Evolutionary conservation across 2,113 vertebrate genomes (phyloP).

Genomic region (Stigmatopora nigra): DNA sequence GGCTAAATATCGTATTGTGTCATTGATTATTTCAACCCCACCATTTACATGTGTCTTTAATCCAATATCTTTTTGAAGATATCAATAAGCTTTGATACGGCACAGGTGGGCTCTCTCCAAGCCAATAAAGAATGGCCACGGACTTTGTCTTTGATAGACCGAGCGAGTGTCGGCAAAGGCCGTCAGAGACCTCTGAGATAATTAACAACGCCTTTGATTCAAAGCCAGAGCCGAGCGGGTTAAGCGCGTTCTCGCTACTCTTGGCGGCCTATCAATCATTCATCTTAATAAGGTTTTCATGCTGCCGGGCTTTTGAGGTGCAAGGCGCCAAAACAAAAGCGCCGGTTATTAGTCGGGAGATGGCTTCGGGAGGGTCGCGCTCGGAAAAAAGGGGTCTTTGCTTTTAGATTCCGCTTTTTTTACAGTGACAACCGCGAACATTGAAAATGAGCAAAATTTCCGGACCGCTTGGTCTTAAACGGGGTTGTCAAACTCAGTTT

Average conservation of each 20-base stretch:
- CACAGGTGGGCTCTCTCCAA: conserved; percentile 27
- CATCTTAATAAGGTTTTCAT: conserved; percentile 38
- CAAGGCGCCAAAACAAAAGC: conserved; percentile 9
- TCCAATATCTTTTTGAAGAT: conserved; percentile 25
- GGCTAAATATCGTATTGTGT: no score
- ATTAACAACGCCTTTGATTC: conserved; percentile 54
- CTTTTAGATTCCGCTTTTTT: background rate
- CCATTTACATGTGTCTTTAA: conserved; percentile 21
- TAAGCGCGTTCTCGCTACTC: conserved; percentile 24
- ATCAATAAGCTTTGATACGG: conserved; percentile 31
- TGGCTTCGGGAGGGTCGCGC: background rate
- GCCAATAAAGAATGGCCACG: conserved; percentile 11
- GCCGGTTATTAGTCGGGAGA: conserved; percentile 20
- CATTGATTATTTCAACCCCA: no score
- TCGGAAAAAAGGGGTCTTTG: background rate
- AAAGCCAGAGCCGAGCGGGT: conserved; percentile 35
- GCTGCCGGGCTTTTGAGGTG: conserved; percentile 16
- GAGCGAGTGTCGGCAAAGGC: conserved; percentile 15
- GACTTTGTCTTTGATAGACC: background rate
- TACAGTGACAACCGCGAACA: background rate
- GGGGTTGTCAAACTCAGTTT: no score
- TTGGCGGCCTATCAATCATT: conserved; percentile 46
- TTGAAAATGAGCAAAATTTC: background rate
- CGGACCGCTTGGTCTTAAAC: no score
- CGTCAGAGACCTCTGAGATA: conserved; percentile 52